Evolutionary conservation across 2,888 invertebrate species (phyloP).

Genomic region (Macroteleia sp.): DNA sequence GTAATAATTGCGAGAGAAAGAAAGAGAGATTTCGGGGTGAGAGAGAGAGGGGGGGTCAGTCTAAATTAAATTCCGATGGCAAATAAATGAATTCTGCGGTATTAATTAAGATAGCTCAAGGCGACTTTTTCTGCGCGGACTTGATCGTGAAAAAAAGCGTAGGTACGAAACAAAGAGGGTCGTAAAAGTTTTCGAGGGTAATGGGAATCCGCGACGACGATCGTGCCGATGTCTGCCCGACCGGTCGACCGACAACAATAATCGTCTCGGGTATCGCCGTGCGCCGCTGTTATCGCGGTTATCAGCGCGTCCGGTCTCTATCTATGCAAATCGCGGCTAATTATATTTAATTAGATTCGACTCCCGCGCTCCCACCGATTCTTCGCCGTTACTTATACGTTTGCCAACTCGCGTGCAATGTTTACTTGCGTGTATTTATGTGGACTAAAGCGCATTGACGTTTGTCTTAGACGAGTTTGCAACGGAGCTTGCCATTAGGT

Average conservation of each 20-base stretch:
- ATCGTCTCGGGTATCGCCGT: constrained; percentile 82
- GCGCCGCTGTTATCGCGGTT: constrained; percentile 81
- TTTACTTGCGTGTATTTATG: constrained; percentile 53
- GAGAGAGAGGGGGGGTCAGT: too few relatives aligned
- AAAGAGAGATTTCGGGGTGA: too few relatives aligned
- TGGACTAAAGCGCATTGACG: constrained; percentile 51
- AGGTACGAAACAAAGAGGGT: constrained; percentile 18
- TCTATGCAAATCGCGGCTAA: constrained; percentile 84
- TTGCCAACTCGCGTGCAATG: constrained; percentile 54
- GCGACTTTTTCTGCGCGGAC: background rate
- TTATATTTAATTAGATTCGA: constrained; percentile 84
- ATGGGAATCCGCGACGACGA: constrained; percentile 74
- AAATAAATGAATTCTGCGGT: constrained; percentile 18
- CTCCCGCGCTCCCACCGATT: constrained; percentile 80
- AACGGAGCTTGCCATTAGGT: constrained; percentile 24
- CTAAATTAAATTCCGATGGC: constrained; percentile 44
- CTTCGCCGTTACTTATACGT: constrained; percentile 69
- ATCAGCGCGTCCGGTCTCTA: constrained; percentile 83
- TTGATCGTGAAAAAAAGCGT: background rate
- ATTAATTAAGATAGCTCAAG: constrained; percentile 42
- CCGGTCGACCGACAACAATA: constrained; percentile 80
- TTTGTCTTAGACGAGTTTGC: constrained; percentile 46
- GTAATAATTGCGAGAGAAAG: too few relatives aligned
- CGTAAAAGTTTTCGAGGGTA: constrained; percentile 44
- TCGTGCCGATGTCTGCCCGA: constrained; percentile 79